Conservation (phyloP, 2,797 vertebrate species). For the Moxostoma hubbsi region DNA sequence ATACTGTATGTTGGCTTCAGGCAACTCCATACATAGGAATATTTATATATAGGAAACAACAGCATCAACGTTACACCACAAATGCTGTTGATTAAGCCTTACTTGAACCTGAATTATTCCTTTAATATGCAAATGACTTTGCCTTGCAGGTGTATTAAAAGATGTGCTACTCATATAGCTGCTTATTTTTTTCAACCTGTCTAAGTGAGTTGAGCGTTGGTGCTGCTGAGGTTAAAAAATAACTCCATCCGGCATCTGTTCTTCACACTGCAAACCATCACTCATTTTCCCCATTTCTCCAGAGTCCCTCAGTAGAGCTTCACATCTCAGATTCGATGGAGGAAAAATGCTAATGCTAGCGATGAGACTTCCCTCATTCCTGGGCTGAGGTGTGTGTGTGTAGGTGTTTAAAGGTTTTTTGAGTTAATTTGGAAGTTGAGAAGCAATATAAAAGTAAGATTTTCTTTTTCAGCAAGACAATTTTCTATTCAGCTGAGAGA, state of each 20-base stretch:
- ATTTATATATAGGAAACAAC: no score
- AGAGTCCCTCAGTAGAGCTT: slow-evolving; percentile 1
- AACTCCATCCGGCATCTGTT: not conserved
- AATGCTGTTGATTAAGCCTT: no score
- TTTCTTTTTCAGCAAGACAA: not conserved
- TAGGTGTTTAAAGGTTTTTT: slow-evolving; percentile 41
- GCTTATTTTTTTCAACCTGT: not conserved
- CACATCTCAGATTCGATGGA: slow-evolving; percentile 36
- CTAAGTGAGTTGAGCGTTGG: not conserved
- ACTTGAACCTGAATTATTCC: no score
- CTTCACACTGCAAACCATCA: not conserved
- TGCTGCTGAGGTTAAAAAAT: not conserved
- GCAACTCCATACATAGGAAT: no score
- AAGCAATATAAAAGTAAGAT: not conserved
- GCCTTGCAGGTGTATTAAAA: not conserved
- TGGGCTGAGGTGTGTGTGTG: slow-evolving; percentile 4
- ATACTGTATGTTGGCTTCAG: no score
- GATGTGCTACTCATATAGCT: not conserved
- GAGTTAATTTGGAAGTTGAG: slow-evolving; percentile 20
- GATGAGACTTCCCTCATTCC: not conserved
- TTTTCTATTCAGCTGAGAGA: not conserved
- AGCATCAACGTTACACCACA: no score
- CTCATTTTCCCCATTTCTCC: slow-evolving; percentile 12
- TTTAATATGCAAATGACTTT: not conserved
- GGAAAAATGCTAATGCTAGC: slow-evolving; percentile 43